Evolutionary conservation across 2,797 vertebrate genomes (phyloP).

Genomic region (Chelon labrosus): DNA sequence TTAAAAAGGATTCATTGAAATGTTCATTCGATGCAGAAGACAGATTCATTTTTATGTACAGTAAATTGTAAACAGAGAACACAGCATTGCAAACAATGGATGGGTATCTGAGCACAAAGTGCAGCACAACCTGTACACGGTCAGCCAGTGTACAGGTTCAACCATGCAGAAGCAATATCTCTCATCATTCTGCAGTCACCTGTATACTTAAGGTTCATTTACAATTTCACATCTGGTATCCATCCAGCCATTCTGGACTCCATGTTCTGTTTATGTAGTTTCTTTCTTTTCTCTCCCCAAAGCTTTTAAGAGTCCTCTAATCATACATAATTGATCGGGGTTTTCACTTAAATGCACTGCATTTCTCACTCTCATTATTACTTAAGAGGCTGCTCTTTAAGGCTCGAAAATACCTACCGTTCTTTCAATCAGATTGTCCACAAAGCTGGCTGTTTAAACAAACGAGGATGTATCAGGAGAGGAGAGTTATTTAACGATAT

Average conservation of each 20-base stretch:
- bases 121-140: constrained; percentile 59
- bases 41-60: not conserved
- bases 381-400: constrained; percentile 79
- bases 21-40: not conserved
- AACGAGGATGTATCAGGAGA: not conserved
- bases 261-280: constrained; percentile 84
- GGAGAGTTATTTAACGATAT: not conserved
- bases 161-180: constrained; percentile 70
- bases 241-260: constrained; percentile 74
- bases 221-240: constrained; percentile 82
- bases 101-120: constrained; percentile 29
- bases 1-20: not conserved
- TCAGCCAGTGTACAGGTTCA: constrained; percentile 41
- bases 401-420: constrained; percentile 58
- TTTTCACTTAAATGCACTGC: constrained; percentile 84
- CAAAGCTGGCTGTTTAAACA: constrained; percentile 41
- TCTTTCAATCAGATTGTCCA: constrained; percentile 67
- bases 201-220: constrained; percentile 83
- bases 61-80: constrained; percentile 9
- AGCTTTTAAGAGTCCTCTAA: constrained; percentile 86
- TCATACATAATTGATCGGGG: constrained; percentile 86
- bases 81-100: constrained; percentile 5
- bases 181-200: constrained; percentile 80
- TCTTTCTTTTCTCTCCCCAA: constrained; percentile 77
- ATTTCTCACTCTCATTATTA: constrained; percentile 84